phyloP scores from a whole-genome alignment of 2,113 vertebrate genomes.

The Rhynchopsitta pachyrhyncha region DNA sequence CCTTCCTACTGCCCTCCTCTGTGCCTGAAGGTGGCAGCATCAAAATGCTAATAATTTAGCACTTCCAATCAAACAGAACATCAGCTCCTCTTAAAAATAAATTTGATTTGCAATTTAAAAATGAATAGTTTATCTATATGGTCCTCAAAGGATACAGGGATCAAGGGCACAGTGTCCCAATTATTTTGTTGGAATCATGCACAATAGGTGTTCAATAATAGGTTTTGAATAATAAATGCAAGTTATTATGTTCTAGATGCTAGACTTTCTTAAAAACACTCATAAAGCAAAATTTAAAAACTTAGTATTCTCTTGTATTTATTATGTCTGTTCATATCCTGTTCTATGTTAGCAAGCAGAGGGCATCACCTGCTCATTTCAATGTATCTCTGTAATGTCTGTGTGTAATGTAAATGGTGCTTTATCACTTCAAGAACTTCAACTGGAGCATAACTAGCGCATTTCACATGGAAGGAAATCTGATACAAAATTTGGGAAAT shows the following conservation, averaged over 20 bases:
- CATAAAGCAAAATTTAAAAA: not conserved
- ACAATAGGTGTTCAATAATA: not conserved
- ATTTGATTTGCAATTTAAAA: slow-evolving; percentile 13
- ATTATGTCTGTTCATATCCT: not conserved
- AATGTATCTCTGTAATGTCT: not conserved
- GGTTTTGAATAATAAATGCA: not conserved
- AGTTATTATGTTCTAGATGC: not conserved
- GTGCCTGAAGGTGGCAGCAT: slow-evolving; percentile 33
- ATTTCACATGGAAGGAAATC: not conserved
- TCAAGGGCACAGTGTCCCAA: not conserved
- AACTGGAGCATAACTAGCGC: not conserved
- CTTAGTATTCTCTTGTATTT: not conserved
- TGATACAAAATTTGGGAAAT: not conserved
- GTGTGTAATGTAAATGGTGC: not conserved
- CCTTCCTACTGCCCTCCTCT: not conserved
- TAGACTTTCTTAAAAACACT: not conserved
- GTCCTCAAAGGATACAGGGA: not conserved
- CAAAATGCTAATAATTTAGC: slow-evolving; percentile 5
- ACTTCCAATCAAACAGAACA: not conserved
- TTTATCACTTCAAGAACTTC: not conserved
- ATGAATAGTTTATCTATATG: not conserved
- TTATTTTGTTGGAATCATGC: not conserved
- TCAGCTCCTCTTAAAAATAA: not conserved
- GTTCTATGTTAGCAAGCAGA: not conserved
- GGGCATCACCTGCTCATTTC: not conserved